Evolutionary conservation across 1,140 invertebrate genomes (phyloP), one percentile per base, ranked within the genome.

Genomic region (Drosophila willistoni): DNA sequence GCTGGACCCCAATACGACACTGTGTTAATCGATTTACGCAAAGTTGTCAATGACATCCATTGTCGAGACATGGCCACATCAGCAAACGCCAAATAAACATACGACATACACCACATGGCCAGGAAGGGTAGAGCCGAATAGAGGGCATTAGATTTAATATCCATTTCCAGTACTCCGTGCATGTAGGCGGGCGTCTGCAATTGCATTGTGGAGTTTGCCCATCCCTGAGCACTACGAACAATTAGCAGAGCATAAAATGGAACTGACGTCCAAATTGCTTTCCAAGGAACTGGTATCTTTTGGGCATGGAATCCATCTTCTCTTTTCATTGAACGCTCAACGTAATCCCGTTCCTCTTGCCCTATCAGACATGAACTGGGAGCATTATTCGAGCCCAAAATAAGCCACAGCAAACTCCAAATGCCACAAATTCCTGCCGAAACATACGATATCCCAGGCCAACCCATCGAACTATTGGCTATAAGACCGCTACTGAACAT

Each of bases 161-260:
- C 93, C 73, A 96, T 96, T 57, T 95, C 93, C 3, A 99, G 93
- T 0, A 98, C 95, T 65, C 95, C 94, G 19, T 89, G 78, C 71
- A 90, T 80, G 34, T 85, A 90, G 0, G 81, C 56, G 0, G 98
- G 98, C 78, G 99, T 95, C 92, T 98, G 95, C 0, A 97, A 97
- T 47, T 99, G 93, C 64, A 99, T 94, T 2, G 96, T 98, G 93
- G 97, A 98, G 89, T 97, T 98, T 1, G 97, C 97, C 98, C 97
- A 99, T 90, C 97, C 97, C 86, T 98, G 96, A 0, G 96, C 95
- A 87, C 96, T 96, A 81, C 98, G 97, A 0, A 94, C 95, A 0
- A 97, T 92, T 10, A 97, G 93, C n/a, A 98, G 93, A 0, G 97
- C 96, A 95, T 96, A 97, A 71, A 98, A 95, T 0, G 98, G 96